phyloP scores from a whole-genome alignment of 1,140 invertebrate species.

The Drosophila novamexicana region DNA sequence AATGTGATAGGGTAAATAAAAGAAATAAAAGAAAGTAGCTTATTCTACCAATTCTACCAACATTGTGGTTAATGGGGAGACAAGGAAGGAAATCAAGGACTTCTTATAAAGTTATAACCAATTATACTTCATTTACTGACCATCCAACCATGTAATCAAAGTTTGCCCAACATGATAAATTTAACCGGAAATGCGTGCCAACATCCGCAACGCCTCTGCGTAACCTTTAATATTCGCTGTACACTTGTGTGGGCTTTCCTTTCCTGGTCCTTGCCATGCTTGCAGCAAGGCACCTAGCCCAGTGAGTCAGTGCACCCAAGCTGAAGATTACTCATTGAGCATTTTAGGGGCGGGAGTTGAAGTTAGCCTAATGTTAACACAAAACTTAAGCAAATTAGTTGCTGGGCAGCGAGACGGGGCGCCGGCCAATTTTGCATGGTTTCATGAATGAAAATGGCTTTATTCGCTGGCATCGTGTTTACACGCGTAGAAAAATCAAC shows the following conservation, averaged over 20 bases:
- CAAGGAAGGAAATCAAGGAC: no score
- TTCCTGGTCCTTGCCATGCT: neutral
- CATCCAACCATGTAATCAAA: neutral
- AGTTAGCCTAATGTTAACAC: slow-evolving; percentile 5
- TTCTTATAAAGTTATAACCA: no score
- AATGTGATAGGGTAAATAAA: no score
- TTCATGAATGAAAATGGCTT: slow-evolving; percentile 67
- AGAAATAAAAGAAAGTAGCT: no score
- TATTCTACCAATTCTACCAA: no score
- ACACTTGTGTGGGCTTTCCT: slow-evolving; percentile 17
- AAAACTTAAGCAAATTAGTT: slow-evolving; percentile 1
- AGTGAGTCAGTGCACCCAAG: slow-evolving; percentile 25
- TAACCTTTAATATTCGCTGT: slow-evolving; percentile 1
- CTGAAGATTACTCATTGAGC: slow-evolving; percentile 1
- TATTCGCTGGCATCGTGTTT: slow-evolving; percentile 60
- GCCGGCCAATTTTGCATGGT: neutral
- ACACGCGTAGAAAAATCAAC: slow-evolving; percentile 79
- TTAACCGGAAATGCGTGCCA: slow-evolving; percentile 2
- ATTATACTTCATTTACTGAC: neutral
- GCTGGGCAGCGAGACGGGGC: neutral
- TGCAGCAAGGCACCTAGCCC: neutral
- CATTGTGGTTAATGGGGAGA: no score
- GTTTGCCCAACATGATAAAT: slow-evolving; percentile 3
- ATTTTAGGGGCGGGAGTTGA: neutral
- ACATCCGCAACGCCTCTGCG: slow-evolving; percentile 15